Percentiles rank a stretch among this genome's conserved stretches.
Evolutionary conservation across 2,888 invertebrate species (phyloP).

Genomic region (Pecten maximus): DNA sequence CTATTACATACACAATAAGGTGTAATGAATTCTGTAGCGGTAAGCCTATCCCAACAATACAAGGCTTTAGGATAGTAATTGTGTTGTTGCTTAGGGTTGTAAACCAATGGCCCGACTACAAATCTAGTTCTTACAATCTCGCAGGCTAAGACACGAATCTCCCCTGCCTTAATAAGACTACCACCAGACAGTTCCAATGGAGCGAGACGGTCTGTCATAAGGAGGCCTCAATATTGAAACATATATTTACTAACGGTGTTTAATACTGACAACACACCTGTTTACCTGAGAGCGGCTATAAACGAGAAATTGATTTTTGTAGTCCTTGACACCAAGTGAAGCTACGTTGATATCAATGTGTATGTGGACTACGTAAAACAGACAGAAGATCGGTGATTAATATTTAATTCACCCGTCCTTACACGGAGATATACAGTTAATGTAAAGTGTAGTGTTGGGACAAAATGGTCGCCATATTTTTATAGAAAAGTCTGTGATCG

Average conservation of each 20-base stretch:
- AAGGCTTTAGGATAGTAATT: not conserved
- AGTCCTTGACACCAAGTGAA: not conserved
- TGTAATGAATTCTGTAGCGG: not conserved
- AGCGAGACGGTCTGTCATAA: not conserved
- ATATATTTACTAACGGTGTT: constrained; percentile 1
- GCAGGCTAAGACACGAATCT: constrained; percentile 3
- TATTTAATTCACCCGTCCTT: not conserved
- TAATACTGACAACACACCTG: not conserved
- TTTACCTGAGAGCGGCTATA: not conserved
- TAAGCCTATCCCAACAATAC: constrained; percentile 25
- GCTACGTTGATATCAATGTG: not conserved
- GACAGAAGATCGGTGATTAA: not conserved
- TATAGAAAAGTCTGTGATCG: not conserved
- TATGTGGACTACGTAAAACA: not conserved
- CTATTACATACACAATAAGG: not conserved
- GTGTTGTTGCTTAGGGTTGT: constrained; percentile 33
- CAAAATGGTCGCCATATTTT: constrained; percentile 9
- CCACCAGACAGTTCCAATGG: not conserved
- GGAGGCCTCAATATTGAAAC: not conserved
- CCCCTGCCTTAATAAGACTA: not conserved
- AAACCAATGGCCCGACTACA: not conserved
- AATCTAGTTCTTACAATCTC: not conserved
- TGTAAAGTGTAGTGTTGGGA: not conserved
- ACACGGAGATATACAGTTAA: not conserved
- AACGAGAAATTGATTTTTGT: not conserved